Base-by-base conservation (phyloP, 2,888 invertebrate species). In the Hymenopus coronatus region DNA sequence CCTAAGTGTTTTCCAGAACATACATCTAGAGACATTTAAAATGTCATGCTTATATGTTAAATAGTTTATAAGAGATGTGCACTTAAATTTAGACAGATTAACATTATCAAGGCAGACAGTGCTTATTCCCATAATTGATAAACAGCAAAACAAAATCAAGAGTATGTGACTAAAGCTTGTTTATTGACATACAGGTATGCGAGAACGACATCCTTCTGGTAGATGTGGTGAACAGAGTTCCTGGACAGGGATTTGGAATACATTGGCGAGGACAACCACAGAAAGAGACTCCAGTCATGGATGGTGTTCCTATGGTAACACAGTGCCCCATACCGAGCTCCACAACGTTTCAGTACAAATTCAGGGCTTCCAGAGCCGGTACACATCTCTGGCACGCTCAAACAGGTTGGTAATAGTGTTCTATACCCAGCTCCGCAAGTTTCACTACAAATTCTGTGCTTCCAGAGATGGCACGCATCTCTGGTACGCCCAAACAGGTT, bases 251-350 rank as follows among this genome's bases (percentile, higher is more conserved):
- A 14, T 92, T 94, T n/a, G 92, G 93, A 27, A 92, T 95, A 28
- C 95, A 95, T 92, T 94, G 94, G 94, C 93, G 94, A 90, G 95
- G 95, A 14, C 92, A 93, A 90, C 92, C 92, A 82, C 93, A 93
- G 91, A 91, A 90, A 84, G 92, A 92, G 88, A 92, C 93, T 4
- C 93, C 93, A 12, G 92, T 93, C 91, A 93, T 94, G 93, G 94
- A 94, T 90, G 94, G 94, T 14, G 93, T 93, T 6, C 92, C 93
- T 9, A 93, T 93, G 91, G 91, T 94, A 8, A 93, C 93, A 0
- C 94, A 94, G 91, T 94, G 93, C 90, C 93, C 93, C 20, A 93
- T 94, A 87, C 91, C 92, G 3, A 92, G 93, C 20, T 92, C 92
- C 89, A 93, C 93, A 12, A 93, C 93, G 3, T 94, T 93, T 91